A percentile compares a stretch with the other conserved stretches of the same genome.
These are phyloP conservation scores for Dipodomys spectabilis DNA, from an alignment of 2,113 vertebrate genomes.

Conservation along the genomic window DNA sequence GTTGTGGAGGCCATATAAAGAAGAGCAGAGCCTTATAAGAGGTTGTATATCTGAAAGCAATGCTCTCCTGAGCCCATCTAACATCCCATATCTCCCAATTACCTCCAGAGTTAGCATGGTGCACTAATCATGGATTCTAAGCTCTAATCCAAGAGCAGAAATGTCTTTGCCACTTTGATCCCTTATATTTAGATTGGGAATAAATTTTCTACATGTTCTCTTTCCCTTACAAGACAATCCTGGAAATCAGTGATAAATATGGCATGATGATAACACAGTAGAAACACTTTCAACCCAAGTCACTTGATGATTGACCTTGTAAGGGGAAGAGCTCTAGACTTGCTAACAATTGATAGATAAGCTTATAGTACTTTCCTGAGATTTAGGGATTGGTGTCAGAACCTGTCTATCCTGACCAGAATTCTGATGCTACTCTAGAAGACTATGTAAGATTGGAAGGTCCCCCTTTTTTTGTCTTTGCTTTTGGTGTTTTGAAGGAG, in stretches of 20 bases:
- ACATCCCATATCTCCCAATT: background rate
- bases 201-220: background rate
- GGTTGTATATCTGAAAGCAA: too few species aligned
- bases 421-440: background rate
- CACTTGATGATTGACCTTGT: background rate
- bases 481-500: too few species aligned
- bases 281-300: background rate
- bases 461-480: too few species aligned
- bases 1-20: background rate
- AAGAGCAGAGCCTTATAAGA: background rate
- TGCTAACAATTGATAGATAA: background rate
- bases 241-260: background rate
- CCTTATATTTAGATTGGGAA: background rate
- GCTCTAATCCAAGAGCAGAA: background rate
- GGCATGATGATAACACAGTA: background rate
- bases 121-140: background rate
- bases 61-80: accelerated
- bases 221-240: background rate
- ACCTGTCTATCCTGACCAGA: background rate
- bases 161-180: background rate
- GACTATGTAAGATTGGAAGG: background rate
- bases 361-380: background rate
- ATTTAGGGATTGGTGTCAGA: background rate
- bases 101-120: background rate
- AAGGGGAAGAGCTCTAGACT: background rate